Evolutionary conservation across 2,113 vertebrate genomes (phyloP).

Genomic region (Poeciliopsis occidentalis): DNA sequence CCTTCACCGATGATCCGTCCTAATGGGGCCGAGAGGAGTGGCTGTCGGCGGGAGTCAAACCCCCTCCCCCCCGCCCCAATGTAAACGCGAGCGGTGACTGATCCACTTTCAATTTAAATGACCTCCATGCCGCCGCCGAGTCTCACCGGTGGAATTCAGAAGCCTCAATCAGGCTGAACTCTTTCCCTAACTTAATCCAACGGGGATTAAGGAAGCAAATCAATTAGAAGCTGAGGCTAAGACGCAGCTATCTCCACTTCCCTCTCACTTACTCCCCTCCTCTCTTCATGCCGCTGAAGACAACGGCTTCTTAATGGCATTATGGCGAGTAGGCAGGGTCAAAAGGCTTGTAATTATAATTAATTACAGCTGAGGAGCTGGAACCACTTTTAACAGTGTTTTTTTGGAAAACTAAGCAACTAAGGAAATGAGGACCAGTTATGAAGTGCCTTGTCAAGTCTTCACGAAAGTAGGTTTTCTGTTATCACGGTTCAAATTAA

Average conservation of each 20-base stretch:
- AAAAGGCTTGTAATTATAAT: slow-evolving; percentile 37
- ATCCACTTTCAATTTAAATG: slow-evolving; percentile 71
- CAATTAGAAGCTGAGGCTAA: slow-evolving; percentile 74
- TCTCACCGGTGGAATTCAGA: slow-evolving; percentile 63
- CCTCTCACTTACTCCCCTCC: slow-evolving; percentile 35
- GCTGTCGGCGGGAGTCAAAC: slow-evolving; percentile 56
- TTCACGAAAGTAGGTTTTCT: too few relatives aligned
- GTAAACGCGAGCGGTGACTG: slow-evolving; percentile 66
- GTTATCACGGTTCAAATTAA: too few relatives aligned
- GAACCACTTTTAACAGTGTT: slow-evolving; percentile 12
- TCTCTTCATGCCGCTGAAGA: slow-evolving; percentile 32
- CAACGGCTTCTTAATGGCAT: slow-evolving; percentile 49
- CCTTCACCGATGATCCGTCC: slow-evolving; percentile 52
- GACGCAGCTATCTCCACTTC: slow-evolving; percentile 48
- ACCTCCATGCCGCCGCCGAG: slow-evolving; percentile 52
- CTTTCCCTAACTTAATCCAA: slow-evolving; percentile 65
- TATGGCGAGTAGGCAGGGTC: slow-evolving; percentile 36
- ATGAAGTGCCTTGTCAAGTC: neutral
- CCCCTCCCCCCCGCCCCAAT: slow-evolving; percentile 13
- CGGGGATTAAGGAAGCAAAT: slow-evolving; percentile 78
- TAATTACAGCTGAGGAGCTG: slow-evolving; percentile 39
- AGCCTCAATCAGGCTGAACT: slow-evolving; percentile 65
- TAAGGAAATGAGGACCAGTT: slow-evolving; percentile 1
- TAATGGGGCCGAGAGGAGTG: slow-evolving; percentile 46
- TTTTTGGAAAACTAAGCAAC: too few relatives aligned